Evolutionary conservation across 1,140 invertebrate species (phyloP), one percentile per base, ranked within the genome.

Genomic region (Meloidogyne chitwoodi): DNA sequence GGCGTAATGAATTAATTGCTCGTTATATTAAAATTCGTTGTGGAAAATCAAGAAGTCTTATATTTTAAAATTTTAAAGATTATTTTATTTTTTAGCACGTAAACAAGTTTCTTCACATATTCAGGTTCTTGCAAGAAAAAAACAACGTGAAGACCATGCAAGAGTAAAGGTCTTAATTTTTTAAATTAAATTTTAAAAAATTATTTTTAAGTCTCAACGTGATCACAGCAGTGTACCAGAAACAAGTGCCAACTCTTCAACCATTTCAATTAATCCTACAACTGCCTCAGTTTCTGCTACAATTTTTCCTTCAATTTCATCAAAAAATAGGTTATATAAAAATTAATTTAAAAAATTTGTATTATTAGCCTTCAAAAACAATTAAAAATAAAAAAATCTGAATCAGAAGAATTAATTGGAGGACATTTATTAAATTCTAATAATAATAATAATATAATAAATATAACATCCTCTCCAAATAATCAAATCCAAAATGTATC

Each of bases 41-140:
- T 77, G 97, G 96, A 69, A 99, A 99, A 89, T 98, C 95, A 88
- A 92, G 97, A 88, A 98, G 70, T 73, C n/a, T 63, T 34, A 4
- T 34, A 4, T 44, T 56, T 0, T 56, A 8, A 24, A 26, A 16
- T 26, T 11, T 29, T 11, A 29, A 29, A 71, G 62, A 14, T 26
- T 27, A 71, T 41, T 71, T 61, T 22, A 71, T 3, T 62, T 62
- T 31, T 72, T 34, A 73, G 70, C 96, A 86, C 91, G 96, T 85
- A 99, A 99, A 90, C 96, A 99, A 90, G 96, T 99, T 82, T 98
- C 95, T 80, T 97, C 94, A 83, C 96, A 99, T 88, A 99, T 99
- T 89, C 96, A 99, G 89, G 96, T 99, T 78, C 91, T 99, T 79
- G 96, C 96, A 68, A 92, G 96, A 88, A 91, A 96, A 89, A 98